A percentile compares a stretch with the other conserved stretches of the same genome.
These are phyloP conservation scores for Barbus barbus DNA, from an alignment of 2,113 vertebrate genomes.

Conservation along the genomic window DNA sequence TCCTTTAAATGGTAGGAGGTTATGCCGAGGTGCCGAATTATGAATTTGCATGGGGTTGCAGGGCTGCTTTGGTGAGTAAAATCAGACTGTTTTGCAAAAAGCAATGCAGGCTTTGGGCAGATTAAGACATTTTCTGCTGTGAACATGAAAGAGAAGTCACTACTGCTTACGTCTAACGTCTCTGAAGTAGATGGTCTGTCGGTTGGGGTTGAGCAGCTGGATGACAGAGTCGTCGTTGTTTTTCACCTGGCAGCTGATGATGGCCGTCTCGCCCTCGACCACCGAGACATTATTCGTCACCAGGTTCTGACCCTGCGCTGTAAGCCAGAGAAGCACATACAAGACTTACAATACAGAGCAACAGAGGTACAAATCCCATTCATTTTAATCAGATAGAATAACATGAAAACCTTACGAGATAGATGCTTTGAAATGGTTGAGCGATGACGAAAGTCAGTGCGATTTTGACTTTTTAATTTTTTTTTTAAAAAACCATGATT, in stretches of 20 bases:
- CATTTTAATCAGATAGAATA: neutral
- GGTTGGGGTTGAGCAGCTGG: slow-evolving; percentile 98
- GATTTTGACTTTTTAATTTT: neutral
- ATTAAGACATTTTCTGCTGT: neutral
- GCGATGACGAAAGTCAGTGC: neutral
- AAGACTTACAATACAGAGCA: slow-evolving; percentile 61
- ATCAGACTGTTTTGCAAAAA: neutral
- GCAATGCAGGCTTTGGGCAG: slow-evolving; percentile 4
- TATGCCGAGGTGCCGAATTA: slow-evolving; percentile 5
- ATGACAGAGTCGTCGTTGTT: slow-evolving; percentile 96
- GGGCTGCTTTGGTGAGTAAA: neutral
- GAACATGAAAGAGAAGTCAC: neutral
- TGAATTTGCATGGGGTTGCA: slow-evolving; percentile 23
- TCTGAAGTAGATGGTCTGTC: slow-evolving; percentile 90
- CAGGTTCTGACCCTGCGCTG: slow-evolving; percentile 87
- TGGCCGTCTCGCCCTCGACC: slow-evolving; percentile 78
- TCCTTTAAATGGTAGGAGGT: slow-evolving; percentile 49
- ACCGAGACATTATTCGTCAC: slow-evolving; percentile 85
- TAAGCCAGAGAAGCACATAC: slow-evolving; percentile 30
- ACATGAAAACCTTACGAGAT: neutral
- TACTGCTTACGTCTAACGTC: slow-evolving; percentile 89
- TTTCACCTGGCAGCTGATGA: slow-evolving; percentile 83
- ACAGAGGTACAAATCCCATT: neutral
- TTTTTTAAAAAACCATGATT: neutral
- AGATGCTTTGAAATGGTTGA: neutral